phyloP scores from a whole-genome alignment of 2,888 invertebrate species.

The Orchesellides sinensis region DNA sequence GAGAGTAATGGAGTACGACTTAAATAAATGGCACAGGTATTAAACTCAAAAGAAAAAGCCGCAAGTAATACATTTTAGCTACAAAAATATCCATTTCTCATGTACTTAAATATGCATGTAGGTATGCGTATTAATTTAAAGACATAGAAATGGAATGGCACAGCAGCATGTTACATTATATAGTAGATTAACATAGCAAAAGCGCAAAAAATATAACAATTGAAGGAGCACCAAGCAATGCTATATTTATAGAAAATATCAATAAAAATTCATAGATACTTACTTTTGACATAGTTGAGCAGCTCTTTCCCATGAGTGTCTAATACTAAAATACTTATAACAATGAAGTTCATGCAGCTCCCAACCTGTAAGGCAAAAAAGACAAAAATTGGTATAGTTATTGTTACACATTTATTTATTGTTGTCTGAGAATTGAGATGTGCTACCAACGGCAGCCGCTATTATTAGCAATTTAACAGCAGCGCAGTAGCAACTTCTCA shows the following conservation, averaged over 20 bases:
- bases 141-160: slow-evolving; percentile 20
- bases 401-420: neutral
- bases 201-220: slow-evolving; percentile 30
- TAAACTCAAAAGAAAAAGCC: too few relatives aligned
- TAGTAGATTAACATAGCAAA: too few relatives aligned
- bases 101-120: too few relatives aligned
- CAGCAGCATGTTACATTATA: neutral
- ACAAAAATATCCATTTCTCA: too few relatives aligned
- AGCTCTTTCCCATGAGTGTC: slow-evolving; percentile 97
- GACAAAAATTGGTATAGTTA: slow-evolving; percentile 45
- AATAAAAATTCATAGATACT: slow-evolving; percentile 76
- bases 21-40: too few relatives aligned
- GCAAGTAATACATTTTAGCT: too few relatives aligned
- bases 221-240: too few relatives aligned
- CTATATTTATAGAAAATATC: too few relatives aligned
- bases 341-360: slow-evolving; percentile 93
- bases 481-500: neutral
- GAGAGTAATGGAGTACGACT: too few relatives aligned
- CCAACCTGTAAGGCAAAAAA: slow-evolving; percentile 88
- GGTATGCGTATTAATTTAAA: too few relatives aligned
- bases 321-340: slow-evolving; percentile 96
- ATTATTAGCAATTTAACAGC: neutral
- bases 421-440: neutral
- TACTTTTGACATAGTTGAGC: slow-evolving; percentile 96
- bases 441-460: neutral